Percentiles rank a stretch among this genome's conserved stretches.
Evolutionary conservation across 1,140 invertebrate species (phyloP).

Genomic region (Drosophila equinoxialis): DNA sequence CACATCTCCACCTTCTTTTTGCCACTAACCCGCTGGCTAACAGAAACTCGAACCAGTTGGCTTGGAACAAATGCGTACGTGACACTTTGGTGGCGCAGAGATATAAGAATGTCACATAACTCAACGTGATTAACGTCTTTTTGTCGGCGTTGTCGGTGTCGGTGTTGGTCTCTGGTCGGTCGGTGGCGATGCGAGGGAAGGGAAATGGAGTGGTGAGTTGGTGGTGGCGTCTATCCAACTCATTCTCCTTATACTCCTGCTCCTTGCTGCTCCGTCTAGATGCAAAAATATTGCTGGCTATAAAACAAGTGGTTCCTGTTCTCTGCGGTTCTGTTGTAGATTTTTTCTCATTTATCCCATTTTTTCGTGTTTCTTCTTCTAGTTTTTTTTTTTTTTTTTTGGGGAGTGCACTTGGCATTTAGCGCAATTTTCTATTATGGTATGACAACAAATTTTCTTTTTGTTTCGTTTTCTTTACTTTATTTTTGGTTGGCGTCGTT

Average conservation of each 20-base stretch:
- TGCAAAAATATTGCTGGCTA: slow-evolving; percentile 71
- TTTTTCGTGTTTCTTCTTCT: neutral
- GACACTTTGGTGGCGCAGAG: slow-evolving; percentile 80
- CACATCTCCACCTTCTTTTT: slow-evolving; percentile 4
- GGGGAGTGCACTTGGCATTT: slow-evolving; percentile 48
- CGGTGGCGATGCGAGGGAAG: neutral
- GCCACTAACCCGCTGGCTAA: neutral
- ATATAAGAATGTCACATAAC: slow-evolving; percentile 80
- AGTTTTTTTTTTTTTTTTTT: neutral
- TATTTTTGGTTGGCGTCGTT: slow-evolving; percentile 15
- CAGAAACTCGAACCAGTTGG: slow-evolving; percentile 39
- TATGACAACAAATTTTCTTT: slow-evolving; percentile 29
- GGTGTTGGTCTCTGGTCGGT: too few relatives aligned
- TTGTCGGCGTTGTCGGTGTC: slow-evolving; percentile 33
- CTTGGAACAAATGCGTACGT: slow-evolving; percentile 76
- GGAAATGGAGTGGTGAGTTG: neutral
- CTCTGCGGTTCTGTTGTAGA: slow-evolving; percentile 29
- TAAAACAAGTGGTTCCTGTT: slow-evolving; percentile 67
- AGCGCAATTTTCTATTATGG: slow-evolving; percentile 58
- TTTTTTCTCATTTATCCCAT: slow-evolving; percentile 29
- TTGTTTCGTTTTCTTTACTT: slow-evolving; percentile 20
- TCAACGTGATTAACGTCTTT: slow-evolving; percentile 80
- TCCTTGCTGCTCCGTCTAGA: slow-evolving; percentile 25
- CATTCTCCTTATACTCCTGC: neutral
- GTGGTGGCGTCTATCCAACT: slow-evolving; percentile 7